A percentile compares a stretch with the other conserved stretches of the same genome.
phyloP scores from a whole-genome alignment of 2,888 invertebrate genomes.

The Pimpla rufipes region DNA sequence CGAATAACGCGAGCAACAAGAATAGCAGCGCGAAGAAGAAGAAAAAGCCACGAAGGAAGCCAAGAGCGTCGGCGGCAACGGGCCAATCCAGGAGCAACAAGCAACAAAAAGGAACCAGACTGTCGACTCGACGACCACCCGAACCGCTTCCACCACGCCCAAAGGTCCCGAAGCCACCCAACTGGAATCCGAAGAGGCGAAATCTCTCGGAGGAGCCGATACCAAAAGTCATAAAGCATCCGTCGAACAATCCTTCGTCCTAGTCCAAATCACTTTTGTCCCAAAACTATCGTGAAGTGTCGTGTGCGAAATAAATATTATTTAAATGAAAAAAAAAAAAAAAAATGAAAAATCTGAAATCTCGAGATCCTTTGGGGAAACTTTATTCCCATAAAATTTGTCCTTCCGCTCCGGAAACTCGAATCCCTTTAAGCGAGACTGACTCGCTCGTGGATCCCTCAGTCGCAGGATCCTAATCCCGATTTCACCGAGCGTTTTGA shows the following conservation, averaged over 20 bases:
- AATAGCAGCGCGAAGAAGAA: slow-evolving; percentile 31
- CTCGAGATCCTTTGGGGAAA: not conserved
- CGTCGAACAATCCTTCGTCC: slow-evolving; percentile 34
- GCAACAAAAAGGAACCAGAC: slow-evolving; percentile 50
- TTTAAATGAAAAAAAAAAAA: not conserved
- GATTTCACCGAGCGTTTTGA: slow-evolving; percentile 58
- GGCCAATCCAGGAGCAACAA: slow-evolving; percentile 47
- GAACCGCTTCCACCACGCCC: slow-evolving; percentile 71
- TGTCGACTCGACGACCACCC: slow-evolving; percentile 47
- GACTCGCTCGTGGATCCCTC: slow-evolving; percentile 46
- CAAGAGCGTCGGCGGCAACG: slow-evolving; percentile 37
- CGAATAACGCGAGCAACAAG: slow-evolving; percentile 18
- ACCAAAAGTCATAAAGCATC: slow-evolving; percentile 75
- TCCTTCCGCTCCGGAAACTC: slow-evolving; percentile 73
- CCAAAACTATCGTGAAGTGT: slow-evolving; percentile 13
- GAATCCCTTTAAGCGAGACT: slow-evolving; percentile 80
- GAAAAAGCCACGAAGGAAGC: slow-evolving; percentile 45
- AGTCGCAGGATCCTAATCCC: slow-evolving; percentile 72
- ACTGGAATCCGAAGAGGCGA: slow-evolving; percentile 74
- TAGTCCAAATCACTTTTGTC: not conserved
- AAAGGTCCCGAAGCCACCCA: slow-evolving; percentile 73
- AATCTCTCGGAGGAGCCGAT: slow-evolving; percentile 77
- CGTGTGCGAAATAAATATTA: slow-evolving; percentile 31
- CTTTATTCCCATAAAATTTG: slow-evolving; percentile 79
- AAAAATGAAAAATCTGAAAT: not conserved